A percentile compares a stretch with the other conserved stretches of the same genome.
Conservation (phyloP, 2,797 vertebrate genomes). For the Pachyuromys duprasi region DNA sequence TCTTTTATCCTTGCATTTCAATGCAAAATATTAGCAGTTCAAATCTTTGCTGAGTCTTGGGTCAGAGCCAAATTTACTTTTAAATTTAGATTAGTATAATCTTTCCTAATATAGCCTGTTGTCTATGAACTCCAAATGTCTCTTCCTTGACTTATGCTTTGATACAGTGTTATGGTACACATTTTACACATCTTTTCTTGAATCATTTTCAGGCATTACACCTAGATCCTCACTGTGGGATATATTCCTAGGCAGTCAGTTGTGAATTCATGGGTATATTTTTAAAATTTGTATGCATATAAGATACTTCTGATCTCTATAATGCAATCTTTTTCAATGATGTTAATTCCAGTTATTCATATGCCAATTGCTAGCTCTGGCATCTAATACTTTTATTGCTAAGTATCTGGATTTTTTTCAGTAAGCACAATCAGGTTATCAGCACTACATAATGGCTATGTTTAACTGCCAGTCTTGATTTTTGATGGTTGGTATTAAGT, state of each 20-base stretch:
- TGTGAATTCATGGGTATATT: background rate
- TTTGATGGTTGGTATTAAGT: background rate
- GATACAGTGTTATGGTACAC: background rate
- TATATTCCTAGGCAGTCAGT: background rate
- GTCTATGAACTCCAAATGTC: background rate
- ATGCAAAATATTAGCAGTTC: background rate
- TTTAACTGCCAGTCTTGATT: background rate
- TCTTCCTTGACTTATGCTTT: background rate
- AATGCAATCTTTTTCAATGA: conserved; percentile 12
- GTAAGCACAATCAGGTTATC: background rate
- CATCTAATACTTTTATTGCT: background rate
- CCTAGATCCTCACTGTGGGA: background rate
- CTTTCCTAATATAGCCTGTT: background rate
- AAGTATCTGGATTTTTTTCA: background rate
- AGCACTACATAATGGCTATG: background rate
- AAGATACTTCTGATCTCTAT: background rate
- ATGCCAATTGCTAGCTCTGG: background rate
- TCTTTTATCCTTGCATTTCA: background rate
- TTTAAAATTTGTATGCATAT: background rate
- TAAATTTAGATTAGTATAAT: background rate
- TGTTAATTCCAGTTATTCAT: background rate
- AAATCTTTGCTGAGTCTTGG: background rate
- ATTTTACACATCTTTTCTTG: background rate
- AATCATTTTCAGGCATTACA: background rate
- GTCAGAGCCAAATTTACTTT: background rate